Evolutionary conservation across 1,140 invertebrate species (phyloP).

Genomic region (Penaeus indicus): DNA sequence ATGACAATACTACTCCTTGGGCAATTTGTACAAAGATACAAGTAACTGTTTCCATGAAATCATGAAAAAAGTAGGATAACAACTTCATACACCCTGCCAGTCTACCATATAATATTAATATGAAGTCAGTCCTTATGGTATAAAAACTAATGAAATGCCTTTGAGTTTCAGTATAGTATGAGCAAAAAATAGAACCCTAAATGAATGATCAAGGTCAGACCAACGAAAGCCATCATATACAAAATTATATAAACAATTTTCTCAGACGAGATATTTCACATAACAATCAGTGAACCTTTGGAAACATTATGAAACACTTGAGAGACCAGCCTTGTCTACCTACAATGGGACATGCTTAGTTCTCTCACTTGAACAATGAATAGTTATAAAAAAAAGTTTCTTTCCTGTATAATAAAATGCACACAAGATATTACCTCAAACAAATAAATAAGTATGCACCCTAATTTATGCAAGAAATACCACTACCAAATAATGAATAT

Average conservation of each 20-base stretch:
- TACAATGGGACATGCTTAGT: slow-evolving; percentile 25
- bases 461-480: slow-evolving; percentile 16
- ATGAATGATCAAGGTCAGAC: slow-evolving; percentile 30
- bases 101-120: slow-evolving; percentile 8
- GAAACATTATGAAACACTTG: neutral
- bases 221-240: slow-evolving; percentile 29
- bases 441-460: slow-evolving; percentile 15
- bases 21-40: slow-evolving; percentile 45
- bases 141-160: too few species aligned
- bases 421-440: slow-evolving; percentile 31
- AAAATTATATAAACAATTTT: slow-evolving; percentile 13
- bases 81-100: slow-evolving; percentile 33
- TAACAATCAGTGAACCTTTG: slow-evolving; percentile 6
- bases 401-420: slow-evolving; percentile 7
- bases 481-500: slow-evolving; percentile 22
- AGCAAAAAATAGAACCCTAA: slow-evolving; percentile 3
- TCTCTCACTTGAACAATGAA: neutral
- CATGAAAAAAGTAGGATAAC: slow-evolving; percentile 18
- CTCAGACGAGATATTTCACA: neutral
- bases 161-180: slow-evolving; percentile 1
- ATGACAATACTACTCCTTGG: slow-evolving; percentile 32
- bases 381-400: neutral
- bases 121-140: too few species aligned
- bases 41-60: slow-evolving; percentile 28
- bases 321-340: slow-evolving; percentile 25